A percentile compares a stretch with the other conserved stretches of the same genome.
These are phyloP conservation scores for Tor tambroides DNA, from an alignment of 2,113 vertebrate species.

Conservation along the genomic window DNA sequence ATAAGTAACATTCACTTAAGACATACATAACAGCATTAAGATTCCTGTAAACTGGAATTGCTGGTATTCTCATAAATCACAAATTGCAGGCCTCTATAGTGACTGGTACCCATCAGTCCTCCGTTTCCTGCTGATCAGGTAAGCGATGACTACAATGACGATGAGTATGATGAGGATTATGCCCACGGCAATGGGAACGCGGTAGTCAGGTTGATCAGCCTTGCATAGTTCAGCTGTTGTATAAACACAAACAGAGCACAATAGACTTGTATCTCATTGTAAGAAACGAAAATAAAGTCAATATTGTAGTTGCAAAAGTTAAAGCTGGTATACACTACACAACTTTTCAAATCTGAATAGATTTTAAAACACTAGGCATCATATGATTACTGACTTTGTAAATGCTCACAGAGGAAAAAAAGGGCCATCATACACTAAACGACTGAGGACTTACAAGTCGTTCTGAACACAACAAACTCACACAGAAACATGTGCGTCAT, in stretches of 20 bases:
- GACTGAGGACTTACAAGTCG: too few species aligned
- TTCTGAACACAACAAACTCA: background rate
- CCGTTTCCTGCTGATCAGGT: slow-evolving; percentile 72
- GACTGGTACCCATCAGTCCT: slow-evolving; percentile 78
- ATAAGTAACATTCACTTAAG: background rate
- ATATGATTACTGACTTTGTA: background rate
- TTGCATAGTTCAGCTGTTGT: slow-evolving; percentile 72
- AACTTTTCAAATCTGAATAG: background rate
- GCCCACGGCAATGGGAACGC: slow-evolving; percentile 79
- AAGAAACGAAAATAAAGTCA: background rate
- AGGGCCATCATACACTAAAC: background rate
- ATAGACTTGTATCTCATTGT: background rate
- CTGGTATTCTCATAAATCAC: background rate
- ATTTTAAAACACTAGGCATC: background rate
- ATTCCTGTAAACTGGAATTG: background rate
- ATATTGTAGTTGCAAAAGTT: background rate
- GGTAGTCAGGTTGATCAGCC: slow-evolving; percentile 62
- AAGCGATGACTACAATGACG: slow-evolving; percentile 76
- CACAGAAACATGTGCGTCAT: too few species aligned
- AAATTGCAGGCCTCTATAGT: slow-evolving; percentile 69
- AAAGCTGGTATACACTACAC: background rate
- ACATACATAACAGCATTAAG: background rate
- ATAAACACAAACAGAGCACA: slow-evolving; percentile 12
- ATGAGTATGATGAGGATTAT: slow-evolving; percentile 80
- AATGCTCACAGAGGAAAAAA: background rate